A percentile compares a stretch with the other conserved stretches of the same genome.
phyloP scores from a whole-genome alignment of 1,140 invertebrate species.

The Drosophila elegans region DNA sequence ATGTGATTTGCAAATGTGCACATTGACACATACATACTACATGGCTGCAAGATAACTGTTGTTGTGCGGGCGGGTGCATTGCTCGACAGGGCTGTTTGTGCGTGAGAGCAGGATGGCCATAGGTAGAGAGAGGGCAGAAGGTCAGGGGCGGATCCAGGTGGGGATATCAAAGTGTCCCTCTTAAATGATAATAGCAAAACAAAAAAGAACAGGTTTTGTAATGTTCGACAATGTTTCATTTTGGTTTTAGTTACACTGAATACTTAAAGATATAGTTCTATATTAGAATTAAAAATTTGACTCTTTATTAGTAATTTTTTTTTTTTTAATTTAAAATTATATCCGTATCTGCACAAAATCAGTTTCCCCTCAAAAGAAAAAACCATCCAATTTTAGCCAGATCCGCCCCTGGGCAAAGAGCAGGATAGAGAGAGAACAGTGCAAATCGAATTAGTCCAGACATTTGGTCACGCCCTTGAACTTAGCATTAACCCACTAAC shows the following conservation, averaged over 20 bases:
- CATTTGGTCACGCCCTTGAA: conserved; percentile 77
- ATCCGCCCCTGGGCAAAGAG: conserved; percentile 6
- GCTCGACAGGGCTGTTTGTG: conserved; percentile 49
- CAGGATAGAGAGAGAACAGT: conserved; percentile 1
- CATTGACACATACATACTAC: conserved; percentile 5
- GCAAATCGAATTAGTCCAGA: conserved; percentile 69
- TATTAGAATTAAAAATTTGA: too few species aligned
- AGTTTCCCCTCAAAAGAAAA: neutral
- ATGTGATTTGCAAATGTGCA: conserved; percentile 67
- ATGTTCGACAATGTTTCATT: too few species aligned
- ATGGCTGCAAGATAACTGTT: conserved; percentile 56
- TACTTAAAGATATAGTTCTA: too few species aligned
- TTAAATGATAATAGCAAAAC: neutral
- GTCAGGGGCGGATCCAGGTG: conserved; percentile 13
- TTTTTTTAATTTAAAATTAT: too few species aligned
- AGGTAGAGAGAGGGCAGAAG: conserved; percentile 13
- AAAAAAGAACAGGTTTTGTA: too few species aligned
- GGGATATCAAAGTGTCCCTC: neutral
- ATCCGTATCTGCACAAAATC: too few species aligned
- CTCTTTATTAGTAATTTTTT: too few species aligned
- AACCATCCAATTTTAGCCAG: neutral
- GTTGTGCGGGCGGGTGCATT: conserved; percentile 69
- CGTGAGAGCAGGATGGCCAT: conserved; percentile 18
- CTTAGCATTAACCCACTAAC: conserved; percentile 50
- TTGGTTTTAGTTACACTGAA: too few species aligned